A percentile compares a stretch with the other conserved stretches of the same genome.
Evolutionary conservation across 2,888 invertebrate species (phyloP).

Genomic region (Drosophila mulleri): DNA sequence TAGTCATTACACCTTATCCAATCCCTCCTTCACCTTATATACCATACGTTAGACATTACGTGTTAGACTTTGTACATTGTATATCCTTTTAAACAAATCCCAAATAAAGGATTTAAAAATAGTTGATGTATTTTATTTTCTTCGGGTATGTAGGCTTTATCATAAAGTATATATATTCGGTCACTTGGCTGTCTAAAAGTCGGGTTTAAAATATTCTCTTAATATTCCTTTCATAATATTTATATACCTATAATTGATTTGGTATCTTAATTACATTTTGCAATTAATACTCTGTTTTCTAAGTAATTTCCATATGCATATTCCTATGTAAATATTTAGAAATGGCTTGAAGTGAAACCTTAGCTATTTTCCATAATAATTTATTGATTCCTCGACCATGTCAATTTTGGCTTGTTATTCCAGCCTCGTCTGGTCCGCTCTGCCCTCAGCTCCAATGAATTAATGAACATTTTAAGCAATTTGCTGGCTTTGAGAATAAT

Average conservation of each 20-base stretch:
- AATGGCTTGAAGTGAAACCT: not conserved
- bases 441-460: slow-evolving; percentile 13
- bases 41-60: too few species aligned
- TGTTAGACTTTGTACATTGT: too few species aligned
- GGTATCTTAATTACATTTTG: not conserved
- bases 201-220: too few species aligned
- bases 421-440: not conserved
- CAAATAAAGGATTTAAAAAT: too few species aligned
- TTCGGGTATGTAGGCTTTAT: too few species aligned
- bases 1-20: too few species aligned
- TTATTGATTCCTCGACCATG: not conserved
- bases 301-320: not conserved
- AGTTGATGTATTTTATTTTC: too few species aligned
- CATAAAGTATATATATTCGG: too few species aligned
- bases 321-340: not conserved
- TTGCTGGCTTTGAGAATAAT: slow-evolving; percentile 39
- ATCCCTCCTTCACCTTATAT: too few species aligned
- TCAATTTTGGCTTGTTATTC: not conserved
- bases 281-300: not conserved
- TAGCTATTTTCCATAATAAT: not conserved
- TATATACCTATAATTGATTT: not conserved
- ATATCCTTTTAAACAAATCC: too few species aligned
- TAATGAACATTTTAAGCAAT: slow-evolving; percentile 37
- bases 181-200: too few species aligned
- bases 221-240: too few species aligned